These are phyloP conservation scores for Drosophila quadrilineata DNA, from an alignment of 1,140 invertebrate genomes.

Conservation along the genomic window DNA sequence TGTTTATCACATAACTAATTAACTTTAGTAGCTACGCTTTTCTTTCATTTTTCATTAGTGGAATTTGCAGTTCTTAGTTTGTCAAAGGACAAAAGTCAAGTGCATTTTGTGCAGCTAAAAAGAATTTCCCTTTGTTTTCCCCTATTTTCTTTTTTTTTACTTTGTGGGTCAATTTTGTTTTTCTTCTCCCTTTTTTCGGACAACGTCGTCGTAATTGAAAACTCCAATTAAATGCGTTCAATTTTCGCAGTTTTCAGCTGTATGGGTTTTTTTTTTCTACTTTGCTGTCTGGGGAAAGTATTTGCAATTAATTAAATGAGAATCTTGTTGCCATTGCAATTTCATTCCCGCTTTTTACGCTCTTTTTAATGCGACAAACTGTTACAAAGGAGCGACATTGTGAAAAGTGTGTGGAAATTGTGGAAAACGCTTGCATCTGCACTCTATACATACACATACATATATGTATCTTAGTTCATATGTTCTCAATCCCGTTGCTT, in stretches of 20 bases:
- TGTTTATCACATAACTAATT: constrained; percentile 9
- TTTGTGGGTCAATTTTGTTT: constrained; percentile 26
- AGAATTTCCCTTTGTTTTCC: constrained; percentile 2
- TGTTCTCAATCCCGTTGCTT: no score
- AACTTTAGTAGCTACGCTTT: constrained; percentile 2
- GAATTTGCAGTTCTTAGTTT: constrained; percentile 7
- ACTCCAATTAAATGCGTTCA: constrained; percentile 56
- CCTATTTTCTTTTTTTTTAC: neutral
- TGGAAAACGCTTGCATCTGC: neutral
- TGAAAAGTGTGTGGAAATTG: neutral
- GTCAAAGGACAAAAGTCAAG: constrained; percentile 31
- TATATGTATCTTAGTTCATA: no score
- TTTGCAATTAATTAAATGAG: constrained; percentile 58
- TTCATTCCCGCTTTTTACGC: neutral
- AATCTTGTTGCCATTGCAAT: constrained; percentile 2
- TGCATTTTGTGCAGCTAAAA: neutral
- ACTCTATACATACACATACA: no score
- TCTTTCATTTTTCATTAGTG: constrained; percentile 15
- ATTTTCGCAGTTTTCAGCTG: constrained; percentile 4
- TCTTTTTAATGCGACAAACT: constrained; percentile 2
- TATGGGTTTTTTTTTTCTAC: no score
- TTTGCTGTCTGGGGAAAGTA: constrained; percentile 23
- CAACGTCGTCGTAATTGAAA: constrained; percentile 71
- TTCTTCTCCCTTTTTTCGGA: no score
- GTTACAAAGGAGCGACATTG: neutral